Evolutionary conservation across 2,113 vertebrate genomes (phyloP).

Genomic region (Cinclus cinclus): DNA sequence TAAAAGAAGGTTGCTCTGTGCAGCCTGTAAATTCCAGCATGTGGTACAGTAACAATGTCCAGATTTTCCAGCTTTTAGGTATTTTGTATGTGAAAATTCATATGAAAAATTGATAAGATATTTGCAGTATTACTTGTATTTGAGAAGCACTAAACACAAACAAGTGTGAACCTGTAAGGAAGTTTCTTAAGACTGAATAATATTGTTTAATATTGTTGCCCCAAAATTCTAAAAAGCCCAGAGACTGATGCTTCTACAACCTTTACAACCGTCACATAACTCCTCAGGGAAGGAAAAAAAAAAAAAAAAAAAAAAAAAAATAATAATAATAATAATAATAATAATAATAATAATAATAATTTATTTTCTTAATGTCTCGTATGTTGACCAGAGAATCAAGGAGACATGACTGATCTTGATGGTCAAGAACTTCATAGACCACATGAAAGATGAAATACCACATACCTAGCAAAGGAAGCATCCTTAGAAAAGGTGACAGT

Average conservation of each 20-base stretch:
- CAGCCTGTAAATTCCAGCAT: neutral
- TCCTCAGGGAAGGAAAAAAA: neutral
- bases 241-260: neutral
- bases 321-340: neutral
- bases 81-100: neutral
- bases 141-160: neutral
- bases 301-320: fast-evolving
- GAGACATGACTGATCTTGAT: neutral
- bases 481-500: neutral
- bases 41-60: neutral
- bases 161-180: neutral
- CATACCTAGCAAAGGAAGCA: neutral
- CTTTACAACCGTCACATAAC: neutral
- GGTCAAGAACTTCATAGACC: neutral
- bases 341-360: neutral
- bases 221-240: neutral
- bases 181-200: neutral
- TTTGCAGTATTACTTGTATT: neutral
- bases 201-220: neutral
- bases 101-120: neutral
- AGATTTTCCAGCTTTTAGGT: neutral
- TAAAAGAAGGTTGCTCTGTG: neutral
- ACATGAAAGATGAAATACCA: neutral
- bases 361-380: neutral
- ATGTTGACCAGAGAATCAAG: neutral